A percentile compares a stretch with the other conserved stretches of the same genome.
These are phyloP conservation scores for Dromas ardeola DNA, from an alignment of 2,113 vertebrate species.

Conservation along the genomic window DNA sequence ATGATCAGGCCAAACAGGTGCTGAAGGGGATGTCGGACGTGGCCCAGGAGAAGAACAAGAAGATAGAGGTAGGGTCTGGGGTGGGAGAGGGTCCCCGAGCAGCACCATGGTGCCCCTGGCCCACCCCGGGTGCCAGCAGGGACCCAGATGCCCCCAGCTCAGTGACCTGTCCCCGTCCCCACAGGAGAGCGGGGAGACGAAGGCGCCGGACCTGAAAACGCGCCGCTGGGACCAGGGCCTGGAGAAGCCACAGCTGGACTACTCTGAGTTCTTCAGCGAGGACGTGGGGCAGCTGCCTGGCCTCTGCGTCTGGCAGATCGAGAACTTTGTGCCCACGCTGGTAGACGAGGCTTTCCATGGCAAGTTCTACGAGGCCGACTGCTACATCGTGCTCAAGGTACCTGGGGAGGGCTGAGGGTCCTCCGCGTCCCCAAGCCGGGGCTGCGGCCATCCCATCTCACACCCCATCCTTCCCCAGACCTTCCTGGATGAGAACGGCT, in stretches of 20 bases:
- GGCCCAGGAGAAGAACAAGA: constrained; percentile 94
- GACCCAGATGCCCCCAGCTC: rapidly evolving
- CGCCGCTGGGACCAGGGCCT: constrained; percentile 94
- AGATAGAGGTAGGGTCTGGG: constrained; percentile 79
- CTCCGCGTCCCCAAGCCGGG: rapidly evolving
- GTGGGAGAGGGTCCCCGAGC: rapidly evolving
- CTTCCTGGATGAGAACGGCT: constrained; percentile 88
- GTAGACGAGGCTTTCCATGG: constrained; percentile 90
- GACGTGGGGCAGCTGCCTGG: constrained; percentile 92
- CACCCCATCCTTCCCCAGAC: constrained; percentile 72
- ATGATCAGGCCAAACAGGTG: constrained; percentile 98
- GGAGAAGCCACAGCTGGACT: constrained; percentile 93
- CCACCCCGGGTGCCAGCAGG: rapidly evolving
- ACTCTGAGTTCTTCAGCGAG: constrained; percentile 94
- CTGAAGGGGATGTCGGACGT: constrained; percentile 97
- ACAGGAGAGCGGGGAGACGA: constrained; percentile 85
- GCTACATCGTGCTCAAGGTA: constrained; percentile 98
- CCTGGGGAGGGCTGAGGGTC: rapidly evolving
- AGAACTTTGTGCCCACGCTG: constrained; percentile 90
- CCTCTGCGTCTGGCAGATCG: constrained; percentile 91
- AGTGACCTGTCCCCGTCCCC: rapidly evolving
- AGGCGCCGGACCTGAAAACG: constrained; percentile 80
- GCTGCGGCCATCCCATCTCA: not conserved
- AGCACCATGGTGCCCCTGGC: rapidly evolving
- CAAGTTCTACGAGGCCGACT: constrained; percentile 97